Evolutionary conservation across 1,140 invertebrate species (phyloP), one percentile per base, ranked within the genome.

Genomic region (Heliconius nattereri): DNA sequence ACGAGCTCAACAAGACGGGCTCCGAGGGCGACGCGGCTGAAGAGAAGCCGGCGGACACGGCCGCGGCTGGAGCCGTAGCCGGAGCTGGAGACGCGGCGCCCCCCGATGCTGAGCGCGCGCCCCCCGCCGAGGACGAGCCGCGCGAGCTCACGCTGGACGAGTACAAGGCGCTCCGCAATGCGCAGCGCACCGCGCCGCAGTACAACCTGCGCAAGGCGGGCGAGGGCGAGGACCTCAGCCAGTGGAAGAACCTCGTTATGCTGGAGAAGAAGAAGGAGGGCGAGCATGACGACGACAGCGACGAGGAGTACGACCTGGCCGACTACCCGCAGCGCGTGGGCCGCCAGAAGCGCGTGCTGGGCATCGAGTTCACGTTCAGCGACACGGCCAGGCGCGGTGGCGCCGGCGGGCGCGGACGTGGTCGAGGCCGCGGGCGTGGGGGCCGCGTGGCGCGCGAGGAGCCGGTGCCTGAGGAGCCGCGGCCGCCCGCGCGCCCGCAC

Each of bases 161-260:
- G 95, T 98, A 97, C 96, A 98, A 98, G 93, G 97, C 97, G 78
- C 93, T 97, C 85, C 96, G 96, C 84, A 95, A 95, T 87, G 96
- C 96, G 78, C 96, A 96, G 76, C 96, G 97, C 87, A 96, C 96
- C 66, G 97, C 97, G 87, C 98, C 98, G 37, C 96, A 97, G 83
- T 99, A 97, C 89, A 99, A 99, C 92, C 94, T 98, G 83, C 96
- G 98, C 79, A 98, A 98, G 94, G 97, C 98, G 77, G 98, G 98
- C 66, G 98, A 99, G 95, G 98, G 98, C 54, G 98, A 98, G 90
- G 98, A 98, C 91, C 95, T 97, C 70, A 96, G 97, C 71, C 97
- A 98, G 92, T 98, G 98, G 98, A 98, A 98, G 92, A 98, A 98
- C 87, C 97, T 98, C 96, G 97, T 98, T 84, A 96, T 96, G 85